Evolutionary conservation across 2,113 vertebrate species (phyloP).

Genomic region (Blennius ocellaris): DNA sequence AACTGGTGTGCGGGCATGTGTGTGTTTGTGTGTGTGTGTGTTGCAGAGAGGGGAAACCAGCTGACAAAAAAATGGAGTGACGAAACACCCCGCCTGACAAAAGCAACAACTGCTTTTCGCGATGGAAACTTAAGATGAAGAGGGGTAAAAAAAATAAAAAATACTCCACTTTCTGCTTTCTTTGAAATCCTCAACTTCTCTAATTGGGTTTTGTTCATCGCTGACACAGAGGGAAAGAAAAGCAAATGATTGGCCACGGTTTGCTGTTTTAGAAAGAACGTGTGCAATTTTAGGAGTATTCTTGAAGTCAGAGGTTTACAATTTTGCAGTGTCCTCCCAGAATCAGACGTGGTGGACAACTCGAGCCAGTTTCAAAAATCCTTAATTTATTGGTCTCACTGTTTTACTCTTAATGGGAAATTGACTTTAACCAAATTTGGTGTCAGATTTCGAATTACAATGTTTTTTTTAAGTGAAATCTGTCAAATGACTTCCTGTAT

Average conservation of each 20-base stretch:
- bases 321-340: background rate
- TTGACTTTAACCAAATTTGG: no score
- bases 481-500: no score
- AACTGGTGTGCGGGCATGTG: slow-evolving; percentile 77
- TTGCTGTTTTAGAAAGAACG: slow-evolving; percentile 27
- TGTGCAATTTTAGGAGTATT: slow-evolving; percentile 2
- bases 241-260: slow-evolving; percentile 34
- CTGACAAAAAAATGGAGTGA: slow-evolving; percentile 60
- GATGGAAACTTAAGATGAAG: slow-evolving; percentile 41
- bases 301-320: background rate
- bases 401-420: background rate
- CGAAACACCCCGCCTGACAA: slow-evolving; percentile 62
- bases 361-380: no score
- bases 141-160: slow-evolving; percentile 11
- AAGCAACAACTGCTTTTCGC: slow-evolving; percentile 58
- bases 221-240: slow-evolving; percentile 36
- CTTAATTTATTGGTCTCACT: background rate
- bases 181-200: slow-evolving; percentile 61
- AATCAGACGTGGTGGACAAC: no score
- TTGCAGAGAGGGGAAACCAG: slow-evolving; percentile 4
- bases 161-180: slow-evolving; percentile 29
- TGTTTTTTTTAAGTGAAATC: no score
- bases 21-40: slow-evolving; percentile 65
- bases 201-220: slow-evolving; percentile 70
- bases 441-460: no score